Percentiles rank a stretch among this genome's conserved stretches.
Conservation (phyloP, 2,797 vertebrate genomes). For the Chaetophractus vellerosus region DNA sequence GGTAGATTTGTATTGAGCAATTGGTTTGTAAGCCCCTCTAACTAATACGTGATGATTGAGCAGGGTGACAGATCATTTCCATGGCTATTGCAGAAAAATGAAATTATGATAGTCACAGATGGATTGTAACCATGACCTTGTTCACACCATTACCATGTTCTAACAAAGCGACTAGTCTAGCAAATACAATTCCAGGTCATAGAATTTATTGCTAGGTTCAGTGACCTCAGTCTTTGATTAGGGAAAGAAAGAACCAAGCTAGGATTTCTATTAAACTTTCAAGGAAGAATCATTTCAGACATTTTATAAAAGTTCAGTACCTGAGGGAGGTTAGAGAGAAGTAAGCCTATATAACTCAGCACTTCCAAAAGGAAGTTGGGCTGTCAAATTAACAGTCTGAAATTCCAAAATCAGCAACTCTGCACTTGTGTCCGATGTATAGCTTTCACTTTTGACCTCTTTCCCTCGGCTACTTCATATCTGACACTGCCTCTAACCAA, state of each 20-base stretch:
- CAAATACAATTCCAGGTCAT: constrained; percentile 40
- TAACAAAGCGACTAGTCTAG: constrained; percentile 41
- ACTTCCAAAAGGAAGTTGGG: constrained; percentile 18
- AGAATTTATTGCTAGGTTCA: constrained; percentile 69
- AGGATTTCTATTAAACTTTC: constrained; percentile 65
- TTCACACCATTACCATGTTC: constrained; percentile 36
- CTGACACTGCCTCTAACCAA: constrained; percentile 1
- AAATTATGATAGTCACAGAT: neutral
- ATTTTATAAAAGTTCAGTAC: constrained; percentile 12
- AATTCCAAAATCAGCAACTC: constrained; percentile 49
- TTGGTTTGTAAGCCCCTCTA: neutral
- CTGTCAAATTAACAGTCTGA: constrained; percentile 15
- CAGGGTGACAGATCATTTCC: neutral
- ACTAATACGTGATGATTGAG: neutral
- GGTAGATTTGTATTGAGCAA: neutral
- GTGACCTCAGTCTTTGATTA: constrained; percentile 29
- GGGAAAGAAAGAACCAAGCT: constrained; percentile 30
- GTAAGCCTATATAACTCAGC: neutral
- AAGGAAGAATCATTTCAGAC: constrained; percentile 66
- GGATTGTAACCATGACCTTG: neutral
- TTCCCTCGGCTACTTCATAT: constrained; percentile 10
- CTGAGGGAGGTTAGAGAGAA: constrained; percentile 30
- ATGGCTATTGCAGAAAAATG: neutral
- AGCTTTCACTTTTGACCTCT: constrained; percentile 45
- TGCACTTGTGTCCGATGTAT: neutral